Conservation (phyloP, 2,797 vertebrate species). For the Danio tinwini region DNA sequence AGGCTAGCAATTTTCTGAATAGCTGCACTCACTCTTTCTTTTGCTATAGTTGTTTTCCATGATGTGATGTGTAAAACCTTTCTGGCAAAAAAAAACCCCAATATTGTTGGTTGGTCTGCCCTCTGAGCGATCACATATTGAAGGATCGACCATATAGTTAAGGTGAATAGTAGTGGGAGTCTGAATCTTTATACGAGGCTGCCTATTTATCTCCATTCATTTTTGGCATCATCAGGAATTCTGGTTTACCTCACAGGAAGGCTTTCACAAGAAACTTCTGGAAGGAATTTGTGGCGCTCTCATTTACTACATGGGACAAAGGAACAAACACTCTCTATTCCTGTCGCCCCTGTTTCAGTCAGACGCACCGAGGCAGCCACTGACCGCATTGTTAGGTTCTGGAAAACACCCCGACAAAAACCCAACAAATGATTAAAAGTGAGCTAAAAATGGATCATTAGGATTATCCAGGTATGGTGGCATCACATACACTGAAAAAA, state of each 20-base stretch:
- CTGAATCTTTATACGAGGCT: constrained; percentile 11
- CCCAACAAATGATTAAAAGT: constrained; percentile 38
- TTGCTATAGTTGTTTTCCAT: constrained; percentile 31
- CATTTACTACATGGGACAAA: constrained; percentile 59
- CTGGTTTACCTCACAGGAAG: constrained; percentile 65
- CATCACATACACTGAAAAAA: neutral
- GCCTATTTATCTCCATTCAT: constrained; percentile 47
- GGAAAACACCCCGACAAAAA: constrained; percentile 41
- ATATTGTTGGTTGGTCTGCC: constrained; percentile 16
- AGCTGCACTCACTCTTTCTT: constrained; percentile 29
- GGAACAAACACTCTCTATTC: constrained; percentile 54
- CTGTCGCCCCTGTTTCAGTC: constrained; percentile 43
- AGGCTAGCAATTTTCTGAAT: constrained; percentile 53
- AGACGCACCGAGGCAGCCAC: constrained; percentile 27
- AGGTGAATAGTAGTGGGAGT: constrained; percentile 1
- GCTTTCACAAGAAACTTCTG: constrained; percentile 58
- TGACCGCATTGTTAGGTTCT: constrained; percentile 41
- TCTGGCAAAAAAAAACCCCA: neutral
- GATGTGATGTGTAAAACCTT: constrained; percentile 29
- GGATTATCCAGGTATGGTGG: neutral
- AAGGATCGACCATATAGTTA: constrained; percentile 22
- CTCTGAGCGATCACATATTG: neutral
- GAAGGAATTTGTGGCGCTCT: constrained; percentile 63
- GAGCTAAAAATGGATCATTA: constrained; percentile 27
- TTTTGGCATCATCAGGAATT: constrained; percentile 53